Evolutionary conservation across 2,113 vertebrate genomes (phyloP).

Genomic region (Prunella himalayana): DNA sequence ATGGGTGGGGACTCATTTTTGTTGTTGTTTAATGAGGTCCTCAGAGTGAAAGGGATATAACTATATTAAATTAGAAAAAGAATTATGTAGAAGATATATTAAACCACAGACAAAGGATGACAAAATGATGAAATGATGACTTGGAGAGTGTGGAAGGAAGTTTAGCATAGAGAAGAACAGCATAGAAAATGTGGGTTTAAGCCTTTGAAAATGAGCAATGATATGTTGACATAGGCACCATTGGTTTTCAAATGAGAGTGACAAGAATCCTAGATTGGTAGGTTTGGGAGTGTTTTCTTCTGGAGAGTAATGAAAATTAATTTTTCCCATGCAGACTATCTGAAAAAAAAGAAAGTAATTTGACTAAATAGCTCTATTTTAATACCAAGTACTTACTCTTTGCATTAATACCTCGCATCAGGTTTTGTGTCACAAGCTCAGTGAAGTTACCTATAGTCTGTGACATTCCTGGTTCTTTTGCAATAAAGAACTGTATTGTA

Average conservation of each 20-base stretch:
- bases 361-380: conserved; percentile 48
- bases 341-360: conserved; percentile 49
- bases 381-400: conserved; percentile 75
- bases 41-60: conserved; percentile 23
- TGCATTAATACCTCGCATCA: conserved; percentile 61
- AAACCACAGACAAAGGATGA: conserved; percentile 48
- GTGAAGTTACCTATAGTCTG: conserved; percentile 66
- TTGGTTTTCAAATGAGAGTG: conserved; percentile 62
- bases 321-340: conserved; percentile 62
- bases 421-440: conserved; percentile 66
- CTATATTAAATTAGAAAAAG: conserved; percentile 32
- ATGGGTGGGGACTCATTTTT: background rate
- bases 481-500: conserved; percentile 64
- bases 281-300: conserved; percentile 42
- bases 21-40: conserved; percentile 20
- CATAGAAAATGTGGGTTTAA: conserved; percentile 55
- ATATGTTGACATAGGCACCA: conserved; percentile 30
- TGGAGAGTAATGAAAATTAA: conserved; percentile 48
- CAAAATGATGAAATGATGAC: conserved; percentile 52
- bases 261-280: conserved; percentile 42
- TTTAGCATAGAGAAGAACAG: conserved; percentile 30
- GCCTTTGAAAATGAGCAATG: conserved; percentile 66
- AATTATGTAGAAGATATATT: conserved; percentile 23
- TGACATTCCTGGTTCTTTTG: conserved; percentile 70
- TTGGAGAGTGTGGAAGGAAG: conserved; percentile 4